phyloP scores from a whole-genome alignment of 2,113 vertebrate genomes.

The Paradisaea rubra region DNA sequence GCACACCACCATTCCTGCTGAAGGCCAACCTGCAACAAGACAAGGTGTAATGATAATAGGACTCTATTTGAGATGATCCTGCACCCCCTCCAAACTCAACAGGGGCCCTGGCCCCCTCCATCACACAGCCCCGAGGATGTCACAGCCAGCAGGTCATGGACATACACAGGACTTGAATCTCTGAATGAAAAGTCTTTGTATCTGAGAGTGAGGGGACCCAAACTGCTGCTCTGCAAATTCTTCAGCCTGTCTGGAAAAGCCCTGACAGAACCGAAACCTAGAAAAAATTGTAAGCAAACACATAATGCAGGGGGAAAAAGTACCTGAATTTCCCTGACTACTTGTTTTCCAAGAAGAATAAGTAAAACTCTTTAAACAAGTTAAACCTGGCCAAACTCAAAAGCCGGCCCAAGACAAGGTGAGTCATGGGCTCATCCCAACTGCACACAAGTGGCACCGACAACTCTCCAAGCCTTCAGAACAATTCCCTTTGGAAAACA shows the following conservation, averaged over 20 bases:
- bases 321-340: neutral
- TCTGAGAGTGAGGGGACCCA: neutral
- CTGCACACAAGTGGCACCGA: neutral
- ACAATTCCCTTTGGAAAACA: neutral
- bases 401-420: neutral
- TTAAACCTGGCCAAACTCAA: neutral
- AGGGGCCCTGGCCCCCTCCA: neutral
- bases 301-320: neutral
- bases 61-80: neutral
- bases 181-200: neutral
- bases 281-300: neutral
- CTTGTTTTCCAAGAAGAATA: neutral
- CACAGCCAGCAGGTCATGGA: neutral
- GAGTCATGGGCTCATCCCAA: neutral
- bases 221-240: neutral
- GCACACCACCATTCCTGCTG: neutral
- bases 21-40: neutral
- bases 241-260: neutral
- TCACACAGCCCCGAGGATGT: neutral
- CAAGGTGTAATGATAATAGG: neutral
- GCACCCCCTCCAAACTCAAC: neutral
- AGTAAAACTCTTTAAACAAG: neutral
- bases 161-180: fast-evolving
- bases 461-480: neutral
- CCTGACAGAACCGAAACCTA: neutral